Base-by-base conservation (phyloP, 2,888 invertebrate genomes). In the Hirudinaria manillensis region DNA sequence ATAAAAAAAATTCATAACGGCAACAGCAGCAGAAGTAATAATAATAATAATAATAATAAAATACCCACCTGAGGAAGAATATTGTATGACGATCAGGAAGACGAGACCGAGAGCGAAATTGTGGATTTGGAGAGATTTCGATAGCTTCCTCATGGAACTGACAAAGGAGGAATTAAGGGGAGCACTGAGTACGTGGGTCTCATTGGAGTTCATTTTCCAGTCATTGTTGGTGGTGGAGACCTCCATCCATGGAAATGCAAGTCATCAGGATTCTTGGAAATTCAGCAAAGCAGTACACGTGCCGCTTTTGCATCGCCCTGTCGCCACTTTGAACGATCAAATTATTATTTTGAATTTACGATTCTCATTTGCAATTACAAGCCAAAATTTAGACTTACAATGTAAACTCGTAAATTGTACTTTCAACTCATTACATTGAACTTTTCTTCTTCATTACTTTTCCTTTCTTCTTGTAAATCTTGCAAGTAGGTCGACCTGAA, bases 151-250 rank as follows among this genome's bases (percentile, higher is more conserved):
- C 10, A 10, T 7, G 61, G n/a, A 29, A 61, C 61, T 61, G 24
- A 29, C 53, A 53, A 53, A 19, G 61, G n/a, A 61, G 7, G 61
- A n/a, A 61, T 61, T 61, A n/a, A 61, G 61, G 61, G 61, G 61
- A 16, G 61, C 21, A 61, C n/a, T 61, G 61, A 4, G 21, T n/a
- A 7, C n/a, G 61, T n/a, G n/a, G n/a, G n/a, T n/a, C n/a, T 61
- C 61, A 61, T 10, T 7, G 24, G 61, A 61, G 61, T 61, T n/a
- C 61, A 61, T 61, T 61, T 61, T 29, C 13, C 24, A 61, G n/a
- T n/a, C n/a, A n/a, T n/a, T n/a, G n/a, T 61, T 61, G 61, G n/a
- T n/a, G 61, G 19, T 21, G 61, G 29, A 61, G 61, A 61, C n/a
- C 10, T 61, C n/a, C 21, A 61, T n/a, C 19, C 21, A 61, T 61